Evolutionary conservation across 2,113 vertebrate species (phyloP).

Genomic region (Tetraodon nigroviridis): DNA sequence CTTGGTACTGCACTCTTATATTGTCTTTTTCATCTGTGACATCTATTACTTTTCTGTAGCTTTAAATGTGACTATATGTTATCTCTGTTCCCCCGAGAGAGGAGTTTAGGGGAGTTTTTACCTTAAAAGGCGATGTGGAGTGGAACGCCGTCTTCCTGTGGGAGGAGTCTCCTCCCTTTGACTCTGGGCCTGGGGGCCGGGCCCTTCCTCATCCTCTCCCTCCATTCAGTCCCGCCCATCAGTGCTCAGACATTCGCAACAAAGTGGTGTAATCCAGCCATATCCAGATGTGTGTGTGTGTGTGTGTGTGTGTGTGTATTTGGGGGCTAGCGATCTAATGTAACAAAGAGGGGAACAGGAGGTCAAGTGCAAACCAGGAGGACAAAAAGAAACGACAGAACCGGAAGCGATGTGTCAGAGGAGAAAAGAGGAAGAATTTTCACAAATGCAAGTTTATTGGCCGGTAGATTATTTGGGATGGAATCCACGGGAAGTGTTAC

Average conservation of each 20-base stretch:
- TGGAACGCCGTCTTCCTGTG: slow-evolving; percentile 65
- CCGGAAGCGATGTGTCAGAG: slow-evolving; percentile 12
- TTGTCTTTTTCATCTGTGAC: no score
- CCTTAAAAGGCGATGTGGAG: slow-evolving; percentile 73
- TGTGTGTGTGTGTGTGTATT: not conserved
- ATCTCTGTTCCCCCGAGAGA: slow-evolving; percentile 48
- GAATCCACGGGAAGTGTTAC: slow-evolving; percentile 7
- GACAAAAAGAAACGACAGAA: slow-evolving; percentile 8
- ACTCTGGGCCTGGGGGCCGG: slow-evolving; percentile 52
- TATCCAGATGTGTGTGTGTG: slow-evolving; percentile 42
- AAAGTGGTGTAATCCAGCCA: slow-evolving; percentile 46
- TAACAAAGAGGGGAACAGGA: slow-evolving; percentile 43
- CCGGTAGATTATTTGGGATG: slow-evolving; percentile 11
- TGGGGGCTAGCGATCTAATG: slow-evolving; percentile 15
- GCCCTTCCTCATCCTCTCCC: slow-evolving; percentile 57
- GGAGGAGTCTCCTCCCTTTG: slow-evolving; percentile 61
- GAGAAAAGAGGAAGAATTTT: slow-evolving; percentile 21
- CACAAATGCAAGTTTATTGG: slow-evolving; percentile 9
- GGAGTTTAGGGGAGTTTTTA: slow-evolving; percentile 67
- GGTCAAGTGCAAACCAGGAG: slow-evolving; percentile 36
- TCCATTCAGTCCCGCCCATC: slow-evolving; percentile 36
- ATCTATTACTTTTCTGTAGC: slow-evolving; percentile 28
- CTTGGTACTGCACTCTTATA: not conserved
- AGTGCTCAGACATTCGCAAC: slow-evolving; percentile 16
- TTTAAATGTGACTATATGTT: slow-evolving; percentile 56